These are phyloP conservation scores for Cherax quadricarinatus DNA, from an alignment of 1,140 invertebrate species.

Conservation along the genomic window DNA sequence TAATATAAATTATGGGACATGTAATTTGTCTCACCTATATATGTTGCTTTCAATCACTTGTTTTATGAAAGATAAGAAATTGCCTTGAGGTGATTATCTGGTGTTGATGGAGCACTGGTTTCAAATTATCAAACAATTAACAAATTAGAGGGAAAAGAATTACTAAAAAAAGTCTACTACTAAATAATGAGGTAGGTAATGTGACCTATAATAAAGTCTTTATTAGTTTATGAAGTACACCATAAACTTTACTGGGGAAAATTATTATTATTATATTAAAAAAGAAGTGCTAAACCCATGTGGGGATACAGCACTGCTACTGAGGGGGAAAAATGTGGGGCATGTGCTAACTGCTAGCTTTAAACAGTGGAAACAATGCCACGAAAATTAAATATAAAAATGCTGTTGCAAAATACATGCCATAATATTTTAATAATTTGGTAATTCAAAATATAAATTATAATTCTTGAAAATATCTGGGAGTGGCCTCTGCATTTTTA, in stretches of 20 bases:
- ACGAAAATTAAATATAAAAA: neutral
- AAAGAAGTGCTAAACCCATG: no score
- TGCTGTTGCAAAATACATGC: neutral
- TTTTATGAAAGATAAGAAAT: neutral
- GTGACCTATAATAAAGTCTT: conserved; percentile 54
- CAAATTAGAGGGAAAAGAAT: conserved; percentile 1
- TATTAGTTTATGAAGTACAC: conserved; percentile 30
- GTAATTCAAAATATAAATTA: neutral
- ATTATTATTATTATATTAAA: no score
- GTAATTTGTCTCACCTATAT: neutral
- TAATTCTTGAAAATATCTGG: neutral
- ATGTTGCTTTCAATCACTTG: neutral
- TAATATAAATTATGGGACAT: neutral
- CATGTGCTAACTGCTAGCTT: conserved; percentile 29
- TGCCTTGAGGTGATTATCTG: conserved; percentile 29
- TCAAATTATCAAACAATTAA: neutral
- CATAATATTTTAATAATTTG: no score
- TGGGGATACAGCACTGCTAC: no score
- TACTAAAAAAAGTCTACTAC: conserved; percentile 47
- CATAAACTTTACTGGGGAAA: conserved; percentile 29
- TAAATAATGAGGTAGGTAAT: conserved; percentile 65
- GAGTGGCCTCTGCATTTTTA: neutral
- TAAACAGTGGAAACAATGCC: neutral
- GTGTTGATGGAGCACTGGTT: conserved; percentile 33
- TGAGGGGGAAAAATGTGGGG: conserved; percentile 1